Conservation (phyloP, 2,797 vertebrate species). For the Macroramphosus scolopax region DNA sequence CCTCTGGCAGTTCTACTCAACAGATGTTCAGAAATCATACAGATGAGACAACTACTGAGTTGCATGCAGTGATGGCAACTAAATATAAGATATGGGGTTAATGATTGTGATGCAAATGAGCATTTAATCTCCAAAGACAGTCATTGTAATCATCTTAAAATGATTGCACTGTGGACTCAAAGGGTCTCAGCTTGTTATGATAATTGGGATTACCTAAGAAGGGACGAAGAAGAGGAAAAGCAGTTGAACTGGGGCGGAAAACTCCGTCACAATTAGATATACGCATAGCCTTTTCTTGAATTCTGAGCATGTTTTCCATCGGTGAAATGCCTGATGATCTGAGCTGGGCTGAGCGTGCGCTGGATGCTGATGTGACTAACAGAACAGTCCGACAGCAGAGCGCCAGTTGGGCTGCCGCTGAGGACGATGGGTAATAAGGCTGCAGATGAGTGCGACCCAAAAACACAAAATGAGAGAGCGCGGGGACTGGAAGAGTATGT, state of each 20-base stretch:
- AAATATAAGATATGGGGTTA: constrained; percentile 33
- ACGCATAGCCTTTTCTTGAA: constrained; percentile 71
- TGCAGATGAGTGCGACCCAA: constrained; percentile 65
- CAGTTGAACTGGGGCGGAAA: constrained; percentile 45
- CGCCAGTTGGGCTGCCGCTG: constrained; percentile 51
- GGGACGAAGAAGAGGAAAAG: constrained; percentile 41
- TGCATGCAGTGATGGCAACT: constrained; percentile 15
- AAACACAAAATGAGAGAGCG: constrained; percentile 53
- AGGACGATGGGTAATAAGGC: constrained; percentile 72
- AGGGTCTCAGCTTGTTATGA: no score
- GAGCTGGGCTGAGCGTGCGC: constrained; percentile 63
- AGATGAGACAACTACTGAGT: constrained; percentile 47
- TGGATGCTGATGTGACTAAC: constrained; percentile 72
- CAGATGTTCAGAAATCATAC: constrained; percentile 59
- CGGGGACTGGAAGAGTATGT: constrained; percentile 24
- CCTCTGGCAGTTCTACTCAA: constrained; percentile 41
- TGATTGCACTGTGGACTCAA: no score
- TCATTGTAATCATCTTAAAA: no score
- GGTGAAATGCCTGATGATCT: constrained; percentile 77
- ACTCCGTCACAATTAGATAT: constrained; percentile 68
- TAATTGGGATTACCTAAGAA: constrained; percentile 20
- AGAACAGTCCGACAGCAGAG: constrained; percentile 60
- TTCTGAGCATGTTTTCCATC: constrained; percentile 74
- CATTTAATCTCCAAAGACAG: constrained; percentile 22
- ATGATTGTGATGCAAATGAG: constrained; percentile 22